A percentile compares a stretch with the other conserved stretches of the same genome.
phyloP scores from a whole-genome alignment of 2,797 vertebrate species.

The Ispidina lecontei region DNA sequence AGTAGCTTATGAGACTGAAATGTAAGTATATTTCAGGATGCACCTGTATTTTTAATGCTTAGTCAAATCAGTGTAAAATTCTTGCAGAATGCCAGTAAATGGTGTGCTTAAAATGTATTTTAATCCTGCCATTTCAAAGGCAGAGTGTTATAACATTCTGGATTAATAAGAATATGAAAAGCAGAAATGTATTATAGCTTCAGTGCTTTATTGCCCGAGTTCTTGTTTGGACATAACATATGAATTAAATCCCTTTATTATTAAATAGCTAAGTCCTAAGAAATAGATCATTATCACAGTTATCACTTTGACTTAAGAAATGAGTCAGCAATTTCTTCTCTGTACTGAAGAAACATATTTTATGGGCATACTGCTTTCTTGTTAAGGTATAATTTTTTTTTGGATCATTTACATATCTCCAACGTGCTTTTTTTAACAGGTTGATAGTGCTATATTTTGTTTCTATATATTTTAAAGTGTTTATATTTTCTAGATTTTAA shows the following conservation, averaged over 20 bases:
- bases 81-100: neutral
- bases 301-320: neutral
- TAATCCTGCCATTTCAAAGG: neutral
- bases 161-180: neutral
- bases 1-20: neutral
- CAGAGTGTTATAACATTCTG: neutral
- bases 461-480: neutral
- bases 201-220: neutral
- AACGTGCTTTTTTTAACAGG: neutral
- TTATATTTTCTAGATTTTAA: neutral
- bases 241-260: neutral
- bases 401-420: neutral
- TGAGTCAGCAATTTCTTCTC: neutral
- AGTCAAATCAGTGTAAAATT: fast-evolving
- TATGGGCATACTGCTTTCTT: neutral
- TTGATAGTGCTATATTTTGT: neutral
- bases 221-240: neutral
- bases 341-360: neutral
- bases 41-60: neutral
- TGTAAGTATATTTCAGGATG: neutral
- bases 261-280: neutral
- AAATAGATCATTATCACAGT: neutral
- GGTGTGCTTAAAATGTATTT: neutral
- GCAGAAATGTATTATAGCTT: neutral
- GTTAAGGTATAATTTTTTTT: neutral